Evolutionary conservation across 1,140 invertebrate genomes (phyloP).

Genomic region (Drosophila lowei): DNA sequence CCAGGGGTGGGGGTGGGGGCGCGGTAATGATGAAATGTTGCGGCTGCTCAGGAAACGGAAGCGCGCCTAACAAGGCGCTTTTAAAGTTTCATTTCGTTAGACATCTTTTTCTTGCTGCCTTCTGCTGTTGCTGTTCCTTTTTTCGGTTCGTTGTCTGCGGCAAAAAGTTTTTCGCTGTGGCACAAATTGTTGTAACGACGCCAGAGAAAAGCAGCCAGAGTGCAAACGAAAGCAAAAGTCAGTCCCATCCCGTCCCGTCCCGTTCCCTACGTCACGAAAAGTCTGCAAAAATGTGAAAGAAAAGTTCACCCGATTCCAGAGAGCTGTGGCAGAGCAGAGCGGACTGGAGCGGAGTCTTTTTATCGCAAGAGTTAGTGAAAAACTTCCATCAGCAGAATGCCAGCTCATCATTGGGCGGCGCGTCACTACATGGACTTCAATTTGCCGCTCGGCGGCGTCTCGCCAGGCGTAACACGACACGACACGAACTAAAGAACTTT

Average conservation of each 20-base stretch:
- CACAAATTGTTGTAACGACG: slow-evolving; percentile 27
- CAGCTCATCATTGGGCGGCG: slow-evolving; percentile 24
- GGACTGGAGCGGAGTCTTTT: slow-evolving; percentile 13
- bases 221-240: slow-evolving; percentile 34
- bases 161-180: slow-evolving; percentile 43
- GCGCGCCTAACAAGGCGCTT: slow-evolving; percentile 75
- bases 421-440: slow-evolving; percentile 4
- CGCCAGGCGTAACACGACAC: no score
- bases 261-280: no score
- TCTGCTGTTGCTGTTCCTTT: no score
- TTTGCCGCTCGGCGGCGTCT: slow-evolving; percentile 13
- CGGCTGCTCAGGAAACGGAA: slow-evolving; percentile 67
- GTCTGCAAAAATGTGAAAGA: slow-evolving; percentile 32
- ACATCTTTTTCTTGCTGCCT: slow-evolving; percentile 21
- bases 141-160: slow-evolving; percentile 33
- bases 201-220: neutral
- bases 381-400: slow-evolving; percentile 35
- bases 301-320: slow-evolving; percentile 39
- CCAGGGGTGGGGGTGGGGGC: no score
- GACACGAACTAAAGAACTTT: no score
- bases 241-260: slow-evolving; percentile 16
- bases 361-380: slow-evolving; percentile 17
- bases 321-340: neutral
- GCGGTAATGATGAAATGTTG: slow-evolving; percentile 3
- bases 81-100: slow-evolving; percentile 78